Evolutionary conservation across 2,113 vertebrate genomes (phyloP).

Genomic region (Pangasianodon gigas): DNA sequence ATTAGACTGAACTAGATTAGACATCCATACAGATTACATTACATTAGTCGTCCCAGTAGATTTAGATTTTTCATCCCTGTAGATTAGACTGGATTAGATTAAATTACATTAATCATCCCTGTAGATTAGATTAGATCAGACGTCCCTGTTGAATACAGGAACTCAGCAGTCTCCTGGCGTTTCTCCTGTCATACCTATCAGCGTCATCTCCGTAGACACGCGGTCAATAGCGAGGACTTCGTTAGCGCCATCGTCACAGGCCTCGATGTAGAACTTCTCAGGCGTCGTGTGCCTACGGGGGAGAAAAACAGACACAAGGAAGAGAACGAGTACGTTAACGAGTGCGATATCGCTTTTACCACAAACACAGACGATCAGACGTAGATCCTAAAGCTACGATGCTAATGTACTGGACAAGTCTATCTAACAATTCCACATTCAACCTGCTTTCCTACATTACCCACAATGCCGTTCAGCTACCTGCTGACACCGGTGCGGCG

Average conservation of each 20-base stretch:
- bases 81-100: not conserved
- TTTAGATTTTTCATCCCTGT: not conserved
- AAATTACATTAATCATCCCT: not conserved
- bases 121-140: not conserved
- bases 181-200: slow-evolving; percentile 77
- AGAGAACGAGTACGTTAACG: not conserved
- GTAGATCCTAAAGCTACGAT: not conserved
- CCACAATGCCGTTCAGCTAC: not conserved
- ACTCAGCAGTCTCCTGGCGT: not conserved
- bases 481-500: too few species aligned
- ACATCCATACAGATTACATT: not conserved
- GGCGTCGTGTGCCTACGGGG: slow-evolving; percentile 82
- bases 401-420: not conserved
- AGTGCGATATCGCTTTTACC: not conserved
- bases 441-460: not conserved
- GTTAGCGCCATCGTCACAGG: slow-evolving; percentile 83
- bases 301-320: not conserved
- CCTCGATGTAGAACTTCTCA: slow-evolving; percentile 92
- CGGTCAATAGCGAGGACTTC: slow-evolving; percentile 91
- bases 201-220: slow-evolving; percentile 90
- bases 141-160: not conserved
- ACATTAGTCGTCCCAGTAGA: not conserved
- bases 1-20: not conserved
- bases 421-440: not conserved
- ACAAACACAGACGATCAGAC: not conserved